Base-by-base conservation (phyloP, 2,797 vertebrate genomes). In the Falco cherrug region DNA sequence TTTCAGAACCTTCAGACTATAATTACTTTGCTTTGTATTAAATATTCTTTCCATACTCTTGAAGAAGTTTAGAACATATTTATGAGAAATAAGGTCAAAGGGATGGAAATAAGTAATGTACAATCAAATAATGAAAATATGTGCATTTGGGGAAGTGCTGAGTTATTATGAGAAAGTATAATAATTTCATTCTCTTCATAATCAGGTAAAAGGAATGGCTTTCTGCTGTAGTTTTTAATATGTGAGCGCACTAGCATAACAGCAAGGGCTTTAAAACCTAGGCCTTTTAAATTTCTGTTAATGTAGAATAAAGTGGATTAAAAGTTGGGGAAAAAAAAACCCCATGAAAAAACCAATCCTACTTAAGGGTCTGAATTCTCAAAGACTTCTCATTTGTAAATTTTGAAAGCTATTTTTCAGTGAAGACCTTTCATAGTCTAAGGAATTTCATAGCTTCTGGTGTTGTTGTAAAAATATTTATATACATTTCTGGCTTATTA, bases 21-120 rank as follows among this genome's bases (percentile, higher is more conserved):
- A 97, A 98, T 98, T 96, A 95, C 90, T 97, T 96, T 79, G 21
- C 84, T 94, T 89, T 97, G 11, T 95, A 69, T 96, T 94, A 97
- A 97, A 95, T 96, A 93, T 96, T 91, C 53, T 95, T 94, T 85
- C 45, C 90, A 31, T 88, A 75, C 39, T 95, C 43, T 88, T 90
- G 35, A 79, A 95, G 78, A 74, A 94, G 35, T 94, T 70, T 87
- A 75, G 45, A 95, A 54, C 48, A 50, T 88, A 94, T 93, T 97
- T 85, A 85, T 77, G 65, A 76, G 74, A 80, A 83, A 82, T 64
- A 93, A 90, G 91, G 94, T 90, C 79, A 93, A 84, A 91, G 50
- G 39, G 26, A 67, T 87, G 94, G 17, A 93, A 96, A 92, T 80
- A 96, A 96, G 45, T 65, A 80, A 70, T 48, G 26, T 76, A 84